Percentiles rank a stretch among this genome's conserved stretches.
Evolutionary conservation across 2,797 vertebrate species (phyloP).

Genomic region (Nyctalus aviator): DNA sequence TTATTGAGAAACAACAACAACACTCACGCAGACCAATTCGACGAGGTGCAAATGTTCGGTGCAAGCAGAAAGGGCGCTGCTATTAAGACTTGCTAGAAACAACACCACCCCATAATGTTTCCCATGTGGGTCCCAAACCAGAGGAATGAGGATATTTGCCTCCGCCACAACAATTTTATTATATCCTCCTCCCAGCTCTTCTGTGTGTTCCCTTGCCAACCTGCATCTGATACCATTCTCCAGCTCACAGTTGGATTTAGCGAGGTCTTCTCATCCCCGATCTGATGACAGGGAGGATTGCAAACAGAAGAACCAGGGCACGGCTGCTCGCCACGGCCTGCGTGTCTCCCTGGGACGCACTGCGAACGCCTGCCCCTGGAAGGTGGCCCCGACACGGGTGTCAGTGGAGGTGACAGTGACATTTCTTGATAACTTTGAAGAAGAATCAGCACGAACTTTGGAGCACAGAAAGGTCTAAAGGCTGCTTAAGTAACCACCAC

Average conservation of each 20-base stretch:
- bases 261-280: constrained; percentile 49
- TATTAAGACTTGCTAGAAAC: constrained; percentile 60
- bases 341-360: constrained; percentile 8
- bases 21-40: background rate
- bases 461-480: constrained; percentile 26
- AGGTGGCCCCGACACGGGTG: background rate
- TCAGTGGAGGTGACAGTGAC: constrained; percentile 24
- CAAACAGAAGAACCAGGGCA: constrained; percentile 47
- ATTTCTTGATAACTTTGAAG: constrained; percentile 53
- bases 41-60: constrained; percentile 35
- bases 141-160: constrained; percentile 57
- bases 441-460: constrained; percentile 28
- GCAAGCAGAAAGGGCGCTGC: background rate
- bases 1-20: background rate
- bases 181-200: constrained; percentile 50
- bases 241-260: constrained; percentile 62
- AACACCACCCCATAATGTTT: constrained; percentile 43
- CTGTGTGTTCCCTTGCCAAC: constrained; percentile 74
- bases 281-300: constrained; percentile 70
- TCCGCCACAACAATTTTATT: constrained; percentile 64
- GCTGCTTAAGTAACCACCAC: constrained; percentile 4
- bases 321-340: constrained; percentile 24
- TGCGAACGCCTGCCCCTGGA: constrained; percentile 29
- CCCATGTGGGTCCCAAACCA: constrained; percentile 59
- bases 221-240: constrained; percentile 57